Base-by-base conservation (phyloP, 1,140 invertebrate species). In the Cherax quadricarinatus region DNA sequence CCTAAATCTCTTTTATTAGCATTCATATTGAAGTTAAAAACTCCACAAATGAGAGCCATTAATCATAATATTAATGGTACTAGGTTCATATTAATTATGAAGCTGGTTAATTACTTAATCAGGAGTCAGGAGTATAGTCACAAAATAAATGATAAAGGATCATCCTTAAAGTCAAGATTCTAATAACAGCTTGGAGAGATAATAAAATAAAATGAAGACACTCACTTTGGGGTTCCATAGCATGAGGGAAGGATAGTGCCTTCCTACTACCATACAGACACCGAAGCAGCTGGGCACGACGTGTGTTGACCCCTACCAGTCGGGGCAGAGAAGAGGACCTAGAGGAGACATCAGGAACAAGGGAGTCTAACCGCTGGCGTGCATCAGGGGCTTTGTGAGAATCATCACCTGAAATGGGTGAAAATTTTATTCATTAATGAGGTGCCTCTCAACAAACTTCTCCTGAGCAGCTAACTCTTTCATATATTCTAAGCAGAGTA, bases 191-290 rank as follows among this genome's bases (percentile, higher is more conserved):
- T 18, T 66, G 18, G 5, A 66, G 18, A 66, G 18, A 66, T 5
- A 66, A 14, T 66, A 18, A 14, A 21, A 66, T 18, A 66, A 21
- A 66, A 66, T 66, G 14, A 66, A 66, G 14, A 10, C n/a, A 81
- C 84, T 66, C 30, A 91, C 90, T 91, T 48, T 91, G 90, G 41
- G 90, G 90, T 53, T 91, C 90, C 60, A 91, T 81, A 30, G 78
- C 90, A 3, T 24, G 48, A 1, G 90, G 90, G 62, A 91, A 86
- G 41, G 30, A n/a, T 4, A 91, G 60, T 0, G 30, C 53, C 21
- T 48, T 79, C 21, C 41, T 80, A 53, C 75, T 70, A n/a, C 48
- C 10, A 30, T 66, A 73, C 51, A 91, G 49, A 18, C 30, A 57
- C 4, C 78, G 73, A 18, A 80, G 7, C 41, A 91, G n/a, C 75